Percentiles rank a stretch among this genome's conserved stretches.
These are phyloP conservation scores for Heliconius erato DNA, from an alignment of 2,888 invertebrate genomes.

Conservation along the genomic window DNA sequence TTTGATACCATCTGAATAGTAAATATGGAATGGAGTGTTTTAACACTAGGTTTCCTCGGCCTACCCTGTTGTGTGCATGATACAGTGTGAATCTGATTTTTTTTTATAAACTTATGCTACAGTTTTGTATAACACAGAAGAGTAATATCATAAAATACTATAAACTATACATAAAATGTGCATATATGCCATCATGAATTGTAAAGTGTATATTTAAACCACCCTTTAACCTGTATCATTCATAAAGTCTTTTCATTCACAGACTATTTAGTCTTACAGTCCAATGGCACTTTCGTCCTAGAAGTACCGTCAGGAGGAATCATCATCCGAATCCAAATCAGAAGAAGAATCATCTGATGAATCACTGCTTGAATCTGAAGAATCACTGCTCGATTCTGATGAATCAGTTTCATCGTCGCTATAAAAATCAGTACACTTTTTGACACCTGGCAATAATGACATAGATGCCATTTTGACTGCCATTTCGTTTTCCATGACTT, in stretches of 20 bases:
- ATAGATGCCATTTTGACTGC: conserved; percentile 78
- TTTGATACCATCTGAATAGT: not conserved
- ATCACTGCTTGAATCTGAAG: conserved; percentile 63
- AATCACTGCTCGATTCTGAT: conserved; percentile 52
- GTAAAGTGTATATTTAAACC: conserved; percentile 25
- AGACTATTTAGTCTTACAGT: conserved; percentile 31
- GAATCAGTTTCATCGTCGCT: conserved; percentile 63
- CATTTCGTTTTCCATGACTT: conserved; percentile 76
- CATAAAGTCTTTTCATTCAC: conserved; percentile 18
- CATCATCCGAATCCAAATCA: conserved; percentile 77
- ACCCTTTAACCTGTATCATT: conserved; percentile 26
- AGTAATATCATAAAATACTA: conserved; percentile 18
- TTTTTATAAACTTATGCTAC: not conserved
- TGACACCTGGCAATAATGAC: conserved; percentile 71
- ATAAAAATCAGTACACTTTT: conserved; percentile 57
- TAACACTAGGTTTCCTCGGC: too few species aligned
- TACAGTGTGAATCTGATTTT: too few species aligned
- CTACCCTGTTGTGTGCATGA: too few species aligned
- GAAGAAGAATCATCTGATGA: conserved; percentile 65
- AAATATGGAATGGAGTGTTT: too few species aligned
- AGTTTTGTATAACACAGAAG: conserved; percentile 8
- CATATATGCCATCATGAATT: conserved; percentile 11
- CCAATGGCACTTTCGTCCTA: conserved; percentile 30
- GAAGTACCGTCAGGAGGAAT: conserved; percentile 60
- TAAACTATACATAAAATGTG: not conserved